Conservation (phyloP, 2,113 vertebrate genomes). For the Sander vitreus region DNA sequence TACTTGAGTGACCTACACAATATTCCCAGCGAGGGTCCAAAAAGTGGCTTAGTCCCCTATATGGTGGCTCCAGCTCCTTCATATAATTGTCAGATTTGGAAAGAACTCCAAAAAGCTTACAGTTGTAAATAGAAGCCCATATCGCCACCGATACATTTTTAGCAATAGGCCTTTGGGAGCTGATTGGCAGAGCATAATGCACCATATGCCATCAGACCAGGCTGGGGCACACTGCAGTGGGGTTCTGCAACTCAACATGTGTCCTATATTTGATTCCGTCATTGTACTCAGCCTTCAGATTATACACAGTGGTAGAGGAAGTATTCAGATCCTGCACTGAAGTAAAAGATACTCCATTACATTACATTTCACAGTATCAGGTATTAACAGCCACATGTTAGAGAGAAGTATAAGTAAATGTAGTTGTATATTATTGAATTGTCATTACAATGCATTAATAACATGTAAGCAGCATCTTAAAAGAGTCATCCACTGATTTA, state of each 20-base stretch:
- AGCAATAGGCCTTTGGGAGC: conserved; percentile 52
- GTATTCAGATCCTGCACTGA: background rate
- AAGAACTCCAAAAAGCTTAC: conserved; percentile 29
- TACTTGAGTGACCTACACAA: background rate
- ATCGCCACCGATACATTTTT: conserved; percentile 60
- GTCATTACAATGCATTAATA: background rate
- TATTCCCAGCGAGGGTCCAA: background rate
- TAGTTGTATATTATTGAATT: background rate
- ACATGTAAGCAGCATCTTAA: background rate
- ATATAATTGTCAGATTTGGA: conserved; percentile 46
- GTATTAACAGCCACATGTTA: background rate
- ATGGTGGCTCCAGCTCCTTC: conserved; percentile 20
- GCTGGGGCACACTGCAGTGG: conserved; percentile 28
- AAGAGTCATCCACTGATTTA: background rate
- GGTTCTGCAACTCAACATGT: conserved; percentile 37
- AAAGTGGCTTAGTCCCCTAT: conserved; percentile 54
- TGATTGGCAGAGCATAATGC: conserved; percentile 58
- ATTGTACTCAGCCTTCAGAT: conserved; percentile 43
- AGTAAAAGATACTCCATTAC: background rate
- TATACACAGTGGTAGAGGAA: background rate
- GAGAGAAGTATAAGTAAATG: too few relatives aligned
- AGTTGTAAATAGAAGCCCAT: conserved; percentile 53
- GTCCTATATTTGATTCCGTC: conserved; percentile 62
- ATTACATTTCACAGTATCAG: background rate
- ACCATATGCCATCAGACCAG: conserved; percentile 62